Percentiles rank a stretch among this genome's conserved stretches.
Evolutionary conservation across 2,888 invertebrate species (phyloP).

Genomic region (Drosophila melanosoma): DNA sequence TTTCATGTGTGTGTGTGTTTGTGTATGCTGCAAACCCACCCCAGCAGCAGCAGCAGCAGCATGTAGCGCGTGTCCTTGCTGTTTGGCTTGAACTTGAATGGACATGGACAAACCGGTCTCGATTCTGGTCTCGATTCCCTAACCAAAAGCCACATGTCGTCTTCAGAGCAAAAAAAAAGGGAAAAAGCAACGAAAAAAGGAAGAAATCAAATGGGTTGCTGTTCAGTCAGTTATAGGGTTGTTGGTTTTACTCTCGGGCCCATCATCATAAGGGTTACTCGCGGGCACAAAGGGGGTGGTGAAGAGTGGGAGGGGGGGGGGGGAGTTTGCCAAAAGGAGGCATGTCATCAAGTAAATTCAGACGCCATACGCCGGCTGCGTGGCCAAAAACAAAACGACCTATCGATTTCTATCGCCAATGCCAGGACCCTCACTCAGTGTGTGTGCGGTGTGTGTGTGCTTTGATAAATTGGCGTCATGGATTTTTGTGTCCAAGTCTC

Average conservation of each 20-base stretch:
- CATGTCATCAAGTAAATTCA: slow-evolving; percentile 66
- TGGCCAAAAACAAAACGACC: slow-evolving; percentile 68
- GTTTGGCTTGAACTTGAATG: slow-evolving; percentile 74
- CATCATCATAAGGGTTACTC: slow-evolving; percentile 76
- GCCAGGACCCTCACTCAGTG: slow-evolving; percentile 17
- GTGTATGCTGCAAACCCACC: slow-evolving; percentile 71
- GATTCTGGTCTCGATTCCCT: slow-evolving; percentile 32
- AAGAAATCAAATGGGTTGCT: slow-evolving; percentile 74
- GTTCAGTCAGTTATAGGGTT: slow-evolving; percentile 65
- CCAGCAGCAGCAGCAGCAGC: slow-evolving; percentile 46
- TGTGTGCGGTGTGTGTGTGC: slow-evolving; percentile 17
- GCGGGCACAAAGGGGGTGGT: slow-evolving; percentile 25
- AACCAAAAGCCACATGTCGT: slow-evolving; percentile 70
- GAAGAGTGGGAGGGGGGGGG: neutral
- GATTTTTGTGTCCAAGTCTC: slow-evolving; percentile 37
- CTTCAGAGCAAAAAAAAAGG: slow-evolving; percentile 56
- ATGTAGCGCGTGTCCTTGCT: slow-evolving; percentile 64
- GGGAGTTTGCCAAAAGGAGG: slow-evolving; percentile 44
- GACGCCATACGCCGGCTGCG: slow-evolving; percentile 50
- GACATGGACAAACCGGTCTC: slow-evolving; percentile 67
- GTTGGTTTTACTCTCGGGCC: slow-evolving; percentile 47
- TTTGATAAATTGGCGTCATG: slow-evolving; percentile 62
- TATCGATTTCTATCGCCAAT: slow-evolving; percentile 69
- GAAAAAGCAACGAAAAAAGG: slow-evolving; percentile 69
- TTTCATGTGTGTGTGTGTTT: slow-evolving; percentile 62